Base-by-base conservation (phyloP, 2,888 invertebrate species). In the Callimorpha dominula region DNA sequence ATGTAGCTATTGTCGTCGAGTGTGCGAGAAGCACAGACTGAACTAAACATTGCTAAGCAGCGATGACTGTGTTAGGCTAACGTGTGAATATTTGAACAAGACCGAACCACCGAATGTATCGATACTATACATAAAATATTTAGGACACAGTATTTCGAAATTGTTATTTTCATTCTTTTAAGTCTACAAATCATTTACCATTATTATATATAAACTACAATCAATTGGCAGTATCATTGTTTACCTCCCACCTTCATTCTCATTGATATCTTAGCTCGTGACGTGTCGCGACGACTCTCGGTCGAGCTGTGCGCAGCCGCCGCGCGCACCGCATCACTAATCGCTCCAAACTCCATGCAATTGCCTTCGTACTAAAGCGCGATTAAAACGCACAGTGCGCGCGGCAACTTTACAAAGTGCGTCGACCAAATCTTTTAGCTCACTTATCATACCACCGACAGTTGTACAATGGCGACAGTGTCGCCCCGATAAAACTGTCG, bases 201-300 rank as follows among this genome's bases (percentile, higher is more conserved):
- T 91, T 92, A 92, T 83, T 88, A 86, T 88, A 88, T 92, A 93
- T 90, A 93, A 92, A 91, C 94, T 95, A 94, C 93, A 92, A 93
- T 93, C 95, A 93, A 95, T 94, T 95, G 95, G 95, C 95, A 95
- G 95, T 95, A 94, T 94, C 81, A 83, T 92, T 88, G 86, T 92
- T 93, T 89, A 89, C 87, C 89, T 89, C 87, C 69, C 89, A 86
- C 85, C 87, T 85, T 86, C 85, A 68, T 85, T 88, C 88, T 83
- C 90, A 87, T 49, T 93, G 94, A 94, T 93, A 93, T 92, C 76
- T 86, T 85, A 81, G 85, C 86, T 87, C 90, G 88, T 84, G 87
- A 82, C 88, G 86, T 85, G 85, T 81, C 80, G 80, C 78, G 75
- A 71, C 70, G 66, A 64, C 70, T 64, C 62, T 71, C 74, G 62